A percentile compares a stretch with the other conserved stretches of the same genome.
These are phyloP conservation scores for Gulo gulo DNA, from an alignment of 2,113 vertebrate species.

Conservation along the genomic window DNA sequence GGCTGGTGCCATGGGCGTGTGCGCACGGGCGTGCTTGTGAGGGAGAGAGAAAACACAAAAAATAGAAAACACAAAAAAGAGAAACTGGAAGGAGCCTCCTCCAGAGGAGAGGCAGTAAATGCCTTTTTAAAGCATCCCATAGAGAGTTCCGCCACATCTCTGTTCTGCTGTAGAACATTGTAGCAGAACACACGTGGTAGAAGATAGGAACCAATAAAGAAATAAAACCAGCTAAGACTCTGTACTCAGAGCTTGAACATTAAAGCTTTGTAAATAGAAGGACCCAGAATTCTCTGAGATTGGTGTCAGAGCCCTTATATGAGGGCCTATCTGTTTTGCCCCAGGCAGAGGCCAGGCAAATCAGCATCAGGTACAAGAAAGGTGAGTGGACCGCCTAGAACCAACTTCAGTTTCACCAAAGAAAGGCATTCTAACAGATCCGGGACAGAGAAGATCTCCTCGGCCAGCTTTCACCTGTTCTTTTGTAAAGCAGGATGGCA, in stretches of 20 bases:
- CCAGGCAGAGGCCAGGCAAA: too few relatives aligned
- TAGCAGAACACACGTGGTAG: neutral
- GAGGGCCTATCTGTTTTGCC: neutral
- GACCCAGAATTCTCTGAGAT: neutral
- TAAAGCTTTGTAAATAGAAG: neutral
- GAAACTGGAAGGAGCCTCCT: neutral
- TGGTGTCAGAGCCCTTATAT: neutral
- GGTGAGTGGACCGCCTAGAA: neutral
- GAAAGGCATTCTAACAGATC: neutral
- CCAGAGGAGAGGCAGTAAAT: neutral
- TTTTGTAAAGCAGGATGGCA: neutral
- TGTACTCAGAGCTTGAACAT: neutral
- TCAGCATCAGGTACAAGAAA: neutral
- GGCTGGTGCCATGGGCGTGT: neutral
- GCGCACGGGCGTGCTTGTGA: rapidly evolving
- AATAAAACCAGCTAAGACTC: neutral
- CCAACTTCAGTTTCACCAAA: neutral
- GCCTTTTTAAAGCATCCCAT: neutral
- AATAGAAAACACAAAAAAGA: neutral
- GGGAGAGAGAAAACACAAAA: neutral
- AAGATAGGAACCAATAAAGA: neutral
- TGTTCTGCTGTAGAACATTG: neutral
- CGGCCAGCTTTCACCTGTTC: neutral
- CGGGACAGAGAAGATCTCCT: neutral
- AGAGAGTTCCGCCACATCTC: neutral